These are phyloP conservation scores for Eumacrocentrus americanus DNA, from an alignment of 2,888 invertebrate species.

Conservation along the genomic window DNA sequence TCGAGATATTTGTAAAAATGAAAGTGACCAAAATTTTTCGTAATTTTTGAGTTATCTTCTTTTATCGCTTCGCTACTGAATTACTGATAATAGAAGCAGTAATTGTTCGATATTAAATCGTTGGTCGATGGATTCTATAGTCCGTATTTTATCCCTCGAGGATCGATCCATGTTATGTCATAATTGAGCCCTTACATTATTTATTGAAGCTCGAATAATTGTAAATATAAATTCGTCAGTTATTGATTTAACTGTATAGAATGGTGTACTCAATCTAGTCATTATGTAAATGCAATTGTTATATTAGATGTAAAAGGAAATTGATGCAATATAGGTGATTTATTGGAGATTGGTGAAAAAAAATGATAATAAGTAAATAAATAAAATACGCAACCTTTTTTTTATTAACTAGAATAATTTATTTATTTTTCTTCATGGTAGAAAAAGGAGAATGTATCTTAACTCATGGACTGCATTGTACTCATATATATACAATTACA, in stretches of 20 bases:
- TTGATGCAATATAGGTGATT: neutral
- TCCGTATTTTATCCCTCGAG: neutral
- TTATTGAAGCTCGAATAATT: neutral
- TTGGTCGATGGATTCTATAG: neutral
- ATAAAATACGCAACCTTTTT: conserved; percentile 44
- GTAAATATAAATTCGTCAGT: conserved; percentile 1
- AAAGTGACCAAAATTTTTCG: too few species aligned
- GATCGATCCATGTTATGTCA: neutral
- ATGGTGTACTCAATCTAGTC: neutral
- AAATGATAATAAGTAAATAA: conserved; percentile 11
- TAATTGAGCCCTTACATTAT: neutral
- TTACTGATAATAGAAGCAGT: too few species aligned
- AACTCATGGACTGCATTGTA: conserved; percentile 61
- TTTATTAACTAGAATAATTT: conserved; percentile 63
- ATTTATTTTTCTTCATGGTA: conserved; percentile 61
- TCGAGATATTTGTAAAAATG: too few species aligned
- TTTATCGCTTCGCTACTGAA: too few species aligned
- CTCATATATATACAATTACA: conserved; percentile 59
- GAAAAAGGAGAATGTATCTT: conserved; percentile 62
- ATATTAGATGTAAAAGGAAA: neutral
- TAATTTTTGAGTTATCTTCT: too few species aligned
- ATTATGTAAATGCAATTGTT: neutral
- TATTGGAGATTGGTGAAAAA: neutral
- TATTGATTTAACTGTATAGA: neutral
- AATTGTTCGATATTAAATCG: too few species aligned